A percentile compares a stretch with the other conserved stretches of the same genome.
Evolutionary conservation across 2,888 invertebrate species (phyloP).

Genomic region (Tetropium fuscum): DNA sequence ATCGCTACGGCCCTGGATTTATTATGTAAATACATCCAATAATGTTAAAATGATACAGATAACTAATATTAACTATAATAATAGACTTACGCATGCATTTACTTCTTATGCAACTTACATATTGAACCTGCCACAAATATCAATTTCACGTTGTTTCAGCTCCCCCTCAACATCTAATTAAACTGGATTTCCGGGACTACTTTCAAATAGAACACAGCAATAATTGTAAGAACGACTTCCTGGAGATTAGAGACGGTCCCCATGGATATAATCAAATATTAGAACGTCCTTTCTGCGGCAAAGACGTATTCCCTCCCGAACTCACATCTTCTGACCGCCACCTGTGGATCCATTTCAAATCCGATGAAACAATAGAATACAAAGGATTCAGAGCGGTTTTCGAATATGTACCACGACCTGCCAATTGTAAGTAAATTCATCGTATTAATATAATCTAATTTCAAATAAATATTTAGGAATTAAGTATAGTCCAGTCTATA

Average conservation of each 20-base stretch:
- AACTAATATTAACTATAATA: no score
- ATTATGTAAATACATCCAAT: no score
- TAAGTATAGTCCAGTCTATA: no score
- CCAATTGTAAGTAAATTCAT: constrained; percentile 69
- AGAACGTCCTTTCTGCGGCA: constrained; percentile 74
- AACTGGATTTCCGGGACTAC: constrained; percentile 83
- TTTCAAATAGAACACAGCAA: constrained; percentile 79
- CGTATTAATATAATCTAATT: no score
- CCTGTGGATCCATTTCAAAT: constrained; percentile 84
- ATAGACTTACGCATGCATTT: no score
- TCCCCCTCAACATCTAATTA: constrained; percentile 75
- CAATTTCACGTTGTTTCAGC: constrained; percentile 62
- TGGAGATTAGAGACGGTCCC: constrained; percentile 86
- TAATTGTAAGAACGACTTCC: constrained; percentile 81
- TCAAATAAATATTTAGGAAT: no score
- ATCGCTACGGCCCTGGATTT: no score
- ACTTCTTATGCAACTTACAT: no score
- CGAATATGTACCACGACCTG: constrained; percentile 72
- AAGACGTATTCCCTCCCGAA: constrained; percentile 78
- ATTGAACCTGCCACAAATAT: no score
- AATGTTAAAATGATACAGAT: no score
- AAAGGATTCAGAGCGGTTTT: constrained; percentile 84
- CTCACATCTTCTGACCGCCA: constrained; percentile 79
- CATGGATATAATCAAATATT: constrained; percentile 79
- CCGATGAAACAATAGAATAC: constrained; percentile 85